Evolutionary conservation across 2,888 invertebrate species (phyloP), one percentile per base, ranked within the genome.

Genomic region (Listrodromus nycthemerus): DNA sequence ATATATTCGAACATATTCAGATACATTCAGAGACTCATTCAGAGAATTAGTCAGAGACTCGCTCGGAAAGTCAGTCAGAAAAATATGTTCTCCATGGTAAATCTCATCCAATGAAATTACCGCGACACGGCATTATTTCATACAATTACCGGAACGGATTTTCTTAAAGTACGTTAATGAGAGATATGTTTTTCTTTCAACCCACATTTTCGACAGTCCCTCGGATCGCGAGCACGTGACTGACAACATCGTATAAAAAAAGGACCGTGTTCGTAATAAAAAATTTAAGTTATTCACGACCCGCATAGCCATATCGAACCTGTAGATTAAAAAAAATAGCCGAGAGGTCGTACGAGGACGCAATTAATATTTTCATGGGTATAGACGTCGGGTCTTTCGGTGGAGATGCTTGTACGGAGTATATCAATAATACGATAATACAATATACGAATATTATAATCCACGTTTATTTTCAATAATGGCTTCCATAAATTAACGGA

Each of bases 321-420:
- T 76, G 83, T 80, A 83, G 83, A 83, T 80, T 80, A 76, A 71
- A 80, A 27, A 41, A 30, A 27, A 75, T 50, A 16, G 21, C 58
- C 24, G 33, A 65, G 70, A 30, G 65, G 75, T 50, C 16, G 27
- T 58, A 83, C 45, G 66, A 75, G 75, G 80, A 76, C 80, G 79
- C 76, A 76, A 80, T 80, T 71, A 71, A 83, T 83, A 80, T 83
- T 83, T 83, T 83, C 83, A 80, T 80, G 83, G 66, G 73, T 82
- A 45, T 55, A 50, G 73, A 73, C 45, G 82, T 74, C 82, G 55
- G 82, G 52, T 33, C 69, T 69, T 52, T 74, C 50, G 76, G 71
- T 41, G 61, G 52, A 58, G 65, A 67, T 83, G 76, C 65, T 41
- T 24, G 41, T 24, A 45, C 19, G 13, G 41, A 16, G 16, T 63